These are phyloP conservation scores for Apotomis turbidana DNA, from an alignment of 2,888 invertebrate species.

Conservation along the genomic window DNA sequence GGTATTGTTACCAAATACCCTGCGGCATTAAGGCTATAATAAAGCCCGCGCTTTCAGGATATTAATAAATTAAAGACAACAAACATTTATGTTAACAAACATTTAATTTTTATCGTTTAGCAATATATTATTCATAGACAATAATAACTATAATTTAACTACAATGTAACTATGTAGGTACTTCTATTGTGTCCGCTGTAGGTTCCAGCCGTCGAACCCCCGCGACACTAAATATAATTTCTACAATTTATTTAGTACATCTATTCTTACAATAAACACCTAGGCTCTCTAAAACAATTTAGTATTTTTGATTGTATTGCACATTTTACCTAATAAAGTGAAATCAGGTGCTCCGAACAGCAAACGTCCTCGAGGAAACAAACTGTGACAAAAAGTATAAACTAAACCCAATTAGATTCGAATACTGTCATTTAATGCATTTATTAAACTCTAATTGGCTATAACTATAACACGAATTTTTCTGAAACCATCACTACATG, in stretches of 20 bases:
- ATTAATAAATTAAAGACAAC: slow-evolving; percentile 50
- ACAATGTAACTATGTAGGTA: slow-evolving; percentile 68
- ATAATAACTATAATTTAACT: slow-evolving; percentile 81
- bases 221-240: slow-evolving; percentile 68
- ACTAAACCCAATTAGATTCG: slow-evolving; percentile 49
- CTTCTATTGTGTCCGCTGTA: slow-evolving; percentile 57
- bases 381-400: slow-evolving; percentile 44
- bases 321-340: slow-evolving; percentile 62
- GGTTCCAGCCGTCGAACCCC: slow-evolving; percentile 59
- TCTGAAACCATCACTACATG: slow-evolving; percentile 69
- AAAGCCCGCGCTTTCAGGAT: too few relatives aligned
- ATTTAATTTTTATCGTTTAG: slow-evolving; percentile 81
- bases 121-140: slow-evolving; percentile 80
- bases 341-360: slow-evolving; percentile 49
- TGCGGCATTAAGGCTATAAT: too few relatives aligned
- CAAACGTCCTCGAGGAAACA: slow-evolving; percentile 43
- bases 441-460: slow-evolving; percentile 53
- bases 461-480: slow-evolving; percentile 61
- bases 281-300: slow-evolving; percentile 63
- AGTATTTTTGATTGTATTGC: slow-evolving; percentile 73
- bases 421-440: slow-evolving; percentile 53
- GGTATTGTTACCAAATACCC: too few relatives aligned
- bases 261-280: slow-evolving; percentile 63
- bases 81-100: slow-evolving; percentile 76
- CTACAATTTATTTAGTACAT: slow-evolving; percentile 64